Evolutionary conservation across 2,888 invertebrate genomes (phyloP).

Genomic region (Enoplolaimus lenunculus): DNA sequence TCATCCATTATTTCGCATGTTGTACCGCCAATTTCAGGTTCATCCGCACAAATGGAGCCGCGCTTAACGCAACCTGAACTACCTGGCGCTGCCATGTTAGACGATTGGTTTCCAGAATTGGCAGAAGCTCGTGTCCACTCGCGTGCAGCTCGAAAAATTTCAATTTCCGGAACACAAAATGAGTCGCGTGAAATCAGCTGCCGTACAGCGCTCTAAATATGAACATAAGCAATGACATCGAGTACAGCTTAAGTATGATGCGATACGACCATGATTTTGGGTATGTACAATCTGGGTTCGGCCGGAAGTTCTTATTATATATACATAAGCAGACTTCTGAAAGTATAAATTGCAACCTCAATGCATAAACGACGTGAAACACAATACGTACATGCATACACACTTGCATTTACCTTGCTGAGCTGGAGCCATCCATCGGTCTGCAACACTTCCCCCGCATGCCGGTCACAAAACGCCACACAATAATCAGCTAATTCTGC

Average conservation of each 20-base stretch:
- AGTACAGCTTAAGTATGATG: too few relatives aligned
- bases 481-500: constrained; percentile 58
- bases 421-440: constrained; percentile 69
- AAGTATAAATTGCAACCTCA: too few relatives aligned
- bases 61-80: neutral
- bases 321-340: constrained; percentile 9
- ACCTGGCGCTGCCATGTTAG: too few relatives aligned
- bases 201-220: constrained; percentile 59
- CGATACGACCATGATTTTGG: too few relatives aligned
- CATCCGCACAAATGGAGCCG: neutral
- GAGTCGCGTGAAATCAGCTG: constrained; percentile 77
- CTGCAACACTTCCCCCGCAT: constrained; percentile 66
- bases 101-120: neutral
- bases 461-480: constrained; percentile 72
- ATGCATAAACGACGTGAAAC: too few relatives aligned
- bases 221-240: too few relatives aligned
- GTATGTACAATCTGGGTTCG: too few relatives aligned
- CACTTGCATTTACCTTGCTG: constrained; percentile 69
- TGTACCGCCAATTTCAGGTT: neutral
- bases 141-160: constrained; percentile 77
- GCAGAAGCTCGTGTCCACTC: constrained; percentile 51
- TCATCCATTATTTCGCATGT: neutral
- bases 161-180: constrained; percentile 86
- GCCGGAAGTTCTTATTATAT: neutral
- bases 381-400: too few relatives aligned